Base-by-base conservation (phyloP, 2,888 invertebrate species). In the Masnerella sp. region DNA sequence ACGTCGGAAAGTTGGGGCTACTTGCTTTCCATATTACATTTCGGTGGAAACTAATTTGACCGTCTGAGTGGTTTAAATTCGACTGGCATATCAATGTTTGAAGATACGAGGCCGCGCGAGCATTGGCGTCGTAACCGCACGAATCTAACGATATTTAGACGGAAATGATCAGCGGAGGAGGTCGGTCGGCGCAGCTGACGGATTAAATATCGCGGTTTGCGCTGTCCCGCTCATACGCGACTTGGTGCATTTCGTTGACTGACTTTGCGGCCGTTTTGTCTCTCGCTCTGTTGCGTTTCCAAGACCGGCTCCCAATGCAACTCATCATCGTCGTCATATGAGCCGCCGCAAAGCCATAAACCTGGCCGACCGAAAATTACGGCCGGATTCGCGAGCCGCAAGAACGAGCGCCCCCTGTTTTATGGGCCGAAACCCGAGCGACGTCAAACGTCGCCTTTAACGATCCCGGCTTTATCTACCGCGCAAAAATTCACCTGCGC, bases 351-450 rank as follows among this genome's bases (percentile, higher is more conserved):
- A 59, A 70, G 77, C 80, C 78, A 78, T 84, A 83, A 84, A 84
- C 75, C 78, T 74, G 78, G 77, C 80, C 78, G 79, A 80, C 78
- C 81, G 82, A 81, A 81, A 83, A 83, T 84, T 81, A 82, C 80
- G 79, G 79, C 74, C 58, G 36, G 28, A 62, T 65, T 45, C 49
- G 45, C 59, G 70, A 79, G 78, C 73, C 78, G 72, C 79, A 79
- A 79, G 80, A 79, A 78, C 62, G 38, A 52, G 42, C 42, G 42
- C 58, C 64, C 54, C 52, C n/a, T 72, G 72, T 62, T 79, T 79
- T 77, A 77, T 77, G 78, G 68, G 40, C 14, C 47, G 61, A 32
- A 58, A 67, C 43, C 58, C 51, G 58, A 52, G 58, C 45, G 7
- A 25, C 64, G 42, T 74, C 68, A 54, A 69, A 69, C 30, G 47